phyloP scores from a whole-genome alignment of 53 echinoderm and acorn worm species.

The Zoroaster sp. region DNA sequence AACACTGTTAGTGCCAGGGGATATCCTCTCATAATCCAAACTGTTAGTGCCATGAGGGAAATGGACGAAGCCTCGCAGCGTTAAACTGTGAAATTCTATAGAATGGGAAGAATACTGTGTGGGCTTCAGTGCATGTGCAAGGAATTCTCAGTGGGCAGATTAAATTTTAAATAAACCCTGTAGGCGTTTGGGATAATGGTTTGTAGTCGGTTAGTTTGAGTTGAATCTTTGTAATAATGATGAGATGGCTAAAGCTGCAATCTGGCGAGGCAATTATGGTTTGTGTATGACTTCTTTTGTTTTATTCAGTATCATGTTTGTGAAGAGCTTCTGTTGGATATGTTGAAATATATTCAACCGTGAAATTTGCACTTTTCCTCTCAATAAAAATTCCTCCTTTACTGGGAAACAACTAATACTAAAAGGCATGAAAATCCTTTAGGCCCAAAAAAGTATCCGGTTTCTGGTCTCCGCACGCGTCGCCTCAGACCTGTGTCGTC shows the following conservation, averaged over 20 bases:
- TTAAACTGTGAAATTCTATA: background rate
- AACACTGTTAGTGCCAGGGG: background rate
- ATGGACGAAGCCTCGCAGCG: background rate
- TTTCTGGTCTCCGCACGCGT: too few species aligned
- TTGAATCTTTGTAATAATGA: background rate
- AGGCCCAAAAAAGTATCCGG: too few species aligned
- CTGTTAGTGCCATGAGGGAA: background rate
- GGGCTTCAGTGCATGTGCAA: background rate
- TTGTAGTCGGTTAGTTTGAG: background rate
- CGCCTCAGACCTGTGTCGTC: too few species aligned
- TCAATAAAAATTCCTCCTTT: too few species aligned
- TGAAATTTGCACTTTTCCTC: too few species aligned
- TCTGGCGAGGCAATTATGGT: background rate
- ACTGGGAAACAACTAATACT: too few species aligned
- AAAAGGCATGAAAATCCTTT: too few species aligned
- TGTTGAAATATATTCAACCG: too few species aligned
- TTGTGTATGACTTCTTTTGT: background rate
- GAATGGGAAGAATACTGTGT: background rate
- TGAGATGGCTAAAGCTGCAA: background rate
- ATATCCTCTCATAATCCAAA: background rate
- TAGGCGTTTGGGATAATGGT: background rate
- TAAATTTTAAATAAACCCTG: background rate
- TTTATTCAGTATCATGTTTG: background rate
- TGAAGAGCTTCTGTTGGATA: background rate
- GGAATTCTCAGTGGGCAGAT: background rate